Evolutionary conservation across 2,888 invertebrate genomes (phyloP), one percentile per base, ranked within the genome.

Genomic region (Griposia aprilina): DNA sequence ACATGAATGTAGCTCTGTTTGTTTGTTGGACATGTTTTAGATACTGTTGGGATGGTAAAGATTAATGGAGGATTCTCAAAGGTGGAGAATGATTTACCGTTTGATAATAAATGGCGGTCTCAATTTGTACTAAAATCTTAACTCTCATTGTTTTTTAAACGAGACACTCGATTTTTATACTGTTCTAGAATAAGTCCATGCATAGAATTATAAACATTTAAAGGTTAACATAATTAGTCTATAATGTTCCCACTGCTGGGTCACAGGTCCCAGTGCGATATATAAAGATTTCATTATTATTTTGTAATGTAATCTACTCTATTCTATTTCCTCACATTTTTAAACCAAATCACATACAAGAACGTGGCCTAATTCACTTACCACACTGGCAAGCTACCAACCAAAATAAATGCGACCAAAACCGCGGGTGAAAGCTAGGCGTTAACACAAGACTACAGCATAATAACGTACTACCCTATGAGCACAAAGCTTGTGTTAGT

Each of bases 401-500:
- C 52, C 10, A 65, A 78, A 75, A 66, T 26, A 75, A 84, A 84
- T 45, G 20, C 57, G 13, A 36, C 57, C 26, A 59, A 86, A 83
- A 74, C 78, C 84, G 26, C 60, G 41, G 4, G 50, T 62, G 52
- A 72, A 70, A 30, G 65, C 72, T 66, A 75, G n/a, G 55, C 50
- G 4, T 75, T 78, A 78, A 72, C 69, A 73, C 74, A 73, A 73
- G 62, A 66, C 74, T 78, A 66, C 62, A 74, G 52, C 71, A 55
- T 75, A 78, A 73, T 72, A 81, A 62, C 71, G 57, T 36, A 55
- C 62, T 73, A 73, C 66, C 73, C 66, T 55, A 70, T 50, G 48
- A 83, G 68, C 50, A 65, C 59, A 78, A 83, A 78, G 62, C 66
- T 75, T 73, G 60, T 50, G 75, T 73, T 74, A 66, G 74, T 74